A percentile compares a stretch with the other conserved stretches of the same genome.
Evolutionary conservation across 2,797 vertebrate species (phyloP).

Genomic region (Furcifer pardalis): DNA sequence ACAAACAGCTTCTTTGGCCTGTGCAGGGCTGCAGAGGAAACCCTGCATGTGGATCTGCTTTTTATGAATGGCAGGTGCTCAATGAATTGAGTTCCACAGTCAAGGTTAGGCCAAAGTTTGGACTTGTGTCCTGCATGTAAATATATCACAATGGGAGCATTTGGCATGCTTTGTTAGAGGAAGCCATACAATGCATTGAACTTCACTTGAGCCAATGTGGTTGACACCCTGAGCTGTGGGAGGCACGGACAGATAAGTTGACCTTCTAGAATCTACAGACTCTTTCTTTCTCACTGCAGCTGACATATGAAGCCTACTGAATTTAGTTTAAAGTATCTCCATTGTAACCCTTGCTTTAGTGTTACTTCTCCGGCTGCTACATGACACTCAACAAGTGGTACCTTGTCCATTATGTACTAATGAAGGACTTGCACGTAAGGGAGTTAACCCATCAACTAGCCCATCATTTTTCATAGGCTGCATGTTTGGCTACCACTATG

Average conservation of each 20-base stretch:
- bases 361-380: neutral
- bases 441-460: conserved; percentile 1
- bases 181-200: neutral
- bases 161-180: no score
- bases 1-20: conserved; percentile 24
- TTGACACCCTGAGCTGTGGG: no score
- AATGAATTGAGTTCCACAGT: neutral
- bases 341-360: neutral
- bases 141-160: no score
- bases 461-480: neutral
- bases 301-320: neutral
- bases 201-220: neutral
- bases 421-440: neutral
- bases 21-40: conserved; percentile 30
- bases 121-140: neutral
- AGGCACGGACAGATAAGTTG: neutral
- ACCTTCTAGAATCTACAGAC: neutral
- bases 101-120: neutral
- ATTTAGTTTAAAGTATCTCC: neutral
- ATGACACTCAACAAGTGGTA: conserved; percentile 14
- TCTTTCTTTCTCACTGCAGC: neutral
- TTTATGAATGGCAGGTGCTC: neutral
- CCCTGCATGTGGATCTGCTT: neutral
- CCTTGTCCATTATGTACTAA: neutral
- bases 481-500: neutral